Evolutionary conservation across 2,888 invertebrate species (phyloP).

Genomic region (Geotrupes spiniger): DNA sequence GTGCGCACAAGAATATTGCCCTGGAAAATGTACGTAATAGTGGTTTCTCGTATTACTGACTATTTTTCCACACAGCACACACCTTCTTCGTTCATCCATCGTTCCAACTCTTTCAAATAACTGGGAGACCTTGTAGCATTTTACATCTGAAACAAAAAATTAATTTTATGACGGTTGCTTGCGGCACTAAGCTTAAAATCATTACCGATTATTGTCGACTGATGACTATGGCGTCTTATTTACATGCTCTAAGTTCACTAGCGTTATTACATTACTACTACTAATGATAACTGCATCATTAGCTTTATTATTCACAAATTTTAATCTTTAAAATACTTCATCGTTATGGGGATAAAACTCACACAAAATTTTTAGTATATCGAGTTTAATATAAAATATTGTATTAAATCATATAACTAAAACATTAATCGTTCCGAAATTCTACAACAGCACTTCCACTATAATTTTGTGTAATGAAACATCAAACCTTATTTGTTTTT

Average conservation of each 20-base stretch:
- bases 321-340: too few relatives aligned
- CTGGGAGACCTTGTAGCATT: constrained; percentile 57
- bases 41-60: constrained; percentile 62
- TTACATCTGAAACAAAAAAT: constrained; percentile 54
- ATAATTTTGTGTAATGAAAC: too few relatives aligned
- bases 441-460: too few relatives aligned
- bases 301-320: too few relatives aligned
- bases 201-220: constrained; percentile 6
- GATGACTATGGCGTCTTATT: constrained; percentile 4
- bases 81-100: constrained; percentile 58
- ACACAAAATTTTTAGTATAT: too few relatives aligned
- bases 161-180: not conserved
- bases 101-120: constrained; percentile 59
- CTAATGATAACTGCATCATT: constrained; percentile 6
- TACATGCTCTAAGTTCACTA: not conserved
- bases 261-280: not conserved
- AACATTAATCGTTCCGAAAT: too few relatives aligned
- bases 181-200: not conserved
- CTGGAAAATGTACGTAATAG: constrained; percentile 61
- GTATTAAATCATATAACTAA: too few relatives aligned
- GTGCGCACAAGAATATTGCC: constrained; percentile 57
- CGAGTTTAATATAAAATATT: too few relatives aligned
- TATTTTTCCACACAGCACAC: constrained; percentile 60
- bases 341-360: too few relatives aligned
- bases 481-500: too few relatives aligned